Evolutionary conservation across 2,888 invertebrate genomes (phyloP), one percentile per base, ranked within the genome.

Genomic region (Cybosia mesomella): DNA sequence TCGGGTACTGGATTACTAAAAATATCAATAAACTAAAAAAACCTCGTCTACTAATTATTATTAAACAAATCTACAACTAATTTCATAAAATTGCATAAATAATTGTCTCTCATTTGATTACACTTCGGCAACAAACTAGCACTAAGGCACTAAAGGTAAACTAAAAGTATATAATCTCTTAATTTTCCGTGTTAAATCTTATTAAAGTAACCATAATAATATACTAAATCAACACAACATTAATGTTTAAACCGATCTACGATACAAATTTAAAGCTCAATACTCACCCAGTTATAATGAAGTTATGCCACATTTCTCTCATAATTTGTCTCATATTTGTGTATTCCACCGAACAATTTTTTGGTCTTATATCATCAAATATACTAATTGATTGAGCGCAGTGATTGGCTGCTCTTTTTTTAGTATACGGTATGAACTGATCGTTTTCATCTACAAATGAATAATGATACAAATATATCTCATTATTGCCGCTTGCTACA

Each of bases 371-470:
- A 53, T 66, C 66, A 24, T 66, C 64, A 55, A 60, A 66, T 66
- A 66, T n/a, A n/a, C 60, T 60, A 4, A 60, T n/a, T 2, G 66
- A 55, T 28, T 66, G 66, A 10, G 66, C 59, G 36, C 59, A 60
- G n/a, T 66, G 66, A 28, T 53, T 24, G 8, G 60, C 66, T 11
- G 60, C 66, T 15, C 60, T 55, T 28, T 60, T 5, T 22, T 55
- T 66, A 34, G 60, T 66, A 21, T 60, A 36, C 4, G 54, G 60
- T 39, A 60, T 54, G n/a, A 54, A 49, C 5, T 55, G 55, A 32
- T 36, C 59, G 60, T 55, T 59, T 11, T 66, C 60, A 66, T 66
- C 66, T 22, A 66, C 66, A 60, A 61, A 66, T 22, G 60, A 66
- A 60, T 66, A 66, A 13, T 60, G 21, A 55, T 66, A 66, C 39